Evolutionary conservation across 2,797 vertebrate species (phyloP).

Genomic region (Clarias laeviceps): DNA sequence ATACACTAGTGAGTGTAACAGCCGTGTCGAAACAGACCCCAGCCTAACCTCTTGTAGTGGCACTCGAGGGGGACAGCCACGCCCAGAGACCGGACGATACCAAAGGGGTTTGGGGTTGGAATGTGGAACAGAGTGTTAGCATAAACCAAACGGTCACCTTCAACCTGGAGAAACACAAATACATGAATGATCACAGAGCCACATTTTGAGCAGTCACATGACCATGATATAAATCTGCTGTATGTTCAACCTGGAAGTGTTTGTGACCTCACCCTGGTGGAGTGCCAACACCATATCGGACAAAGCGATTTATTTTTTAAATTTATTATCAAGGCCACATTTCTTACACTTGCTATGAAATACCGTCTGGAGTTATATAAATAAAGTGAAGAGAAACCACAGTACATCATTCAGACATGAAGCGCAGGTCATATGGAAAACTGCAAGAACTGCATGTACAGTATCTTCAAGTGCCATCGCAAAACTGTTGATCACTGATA

Average conservation of each 20-base stretch:
- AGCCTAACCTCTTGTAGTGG: constrained; percentile 44
- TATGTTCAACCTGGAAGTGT: neutral
- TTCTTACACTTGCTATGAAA: neutral
- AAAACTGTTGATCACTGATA: too few species aligned
- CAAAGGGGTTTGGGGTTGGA: constrained; percentile 22
- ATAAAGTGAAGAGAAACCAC: too few species aligned
- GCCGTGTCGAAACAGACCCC: neutral
- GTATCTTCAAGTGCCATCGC: too few species aligned
- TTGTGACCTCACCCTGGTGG: neutral
- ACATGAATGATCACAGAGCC: neutral
- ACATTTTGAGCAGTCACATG: neutral
- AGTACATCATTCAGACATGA: too few species aligned
- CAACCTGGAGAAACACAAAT: constrained; percentile 21
- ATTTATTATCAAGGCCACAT: too few species aligned
- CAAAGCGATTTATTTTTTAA: neutral
- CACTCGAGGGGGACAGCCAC: constrained; percentile 38
- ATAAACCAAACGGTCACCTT: constrained; percentile 39
- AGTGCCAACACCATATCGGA: neutral
- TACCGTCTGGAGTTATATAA: too few species aligned
- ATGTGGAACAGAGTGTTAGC: constrained; percentile 39
- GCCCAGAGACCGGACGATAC: constrained; percentile 16
- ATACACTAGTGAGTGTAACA: neutral
- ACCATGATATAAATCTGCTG: neutral
- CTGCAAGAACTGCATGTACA: too few species aligned
- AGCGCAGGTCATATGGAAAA: too few species aligned